Conservation (phyloP, 1,140 invertebrate genomes). For the Melitaea cinxia region DNA sequence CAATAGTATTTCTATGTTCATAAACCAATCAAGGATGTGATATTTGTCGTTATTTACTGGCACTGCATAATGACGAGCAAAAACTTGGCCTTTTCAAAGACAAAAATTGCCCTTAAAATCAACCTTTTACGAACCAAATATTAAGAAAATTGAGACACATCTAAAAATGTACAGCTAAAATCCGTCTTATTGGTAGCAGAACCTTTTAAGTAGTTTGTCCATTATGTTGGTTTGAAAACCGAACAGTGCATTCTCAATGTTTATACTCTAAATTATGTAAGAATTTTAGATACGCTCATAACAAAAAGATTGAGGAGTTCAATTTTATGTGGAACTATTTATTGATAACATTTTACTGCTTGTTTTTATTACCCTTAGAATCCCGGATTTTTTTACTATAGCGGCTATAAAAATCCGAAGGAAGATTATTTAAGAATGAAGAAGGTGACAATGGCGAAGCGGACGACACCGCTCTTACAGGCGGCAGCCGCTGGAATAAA, state of each 20-base stretch:
- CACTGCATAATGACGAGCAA: too few species aligned
- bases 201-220: too few species aligned
- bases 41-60: too few species aligned
- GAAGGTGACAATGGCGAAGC: conserved; percentile 60
- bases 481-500: conserved; percentile 56
- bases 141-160: too few species aligned
- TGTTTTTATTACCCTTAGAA: conserved; percentile 43
- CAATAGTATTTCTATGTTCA: too few species aligned
- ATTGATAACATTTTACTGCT: background rate
- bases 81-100: too few species aligned
- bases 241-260: background rate
- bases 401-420: conserved; percentile 59
- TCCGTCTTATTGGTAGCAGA: too few species aligned
- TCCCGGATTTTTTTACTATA: conserved; percentile 68
- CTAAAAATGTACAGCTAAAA: too few species aligned
- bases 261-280: background rate
- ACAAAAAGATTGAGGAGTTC: background rate
- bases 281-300: background rate
- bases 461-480: conserved; percentile 54
- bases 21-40: too few species aligned
- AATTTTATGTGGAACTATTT: background rate
- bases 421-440: conserved; percentile 70
- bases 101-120: too few species aligned
- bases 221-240: too few species aligned
- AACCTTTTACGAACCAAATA: too few species aligned